Evolutionary conservation across 2,888 invertebrate genomes (phyloP), one percentile per base, ranked within the genome.

Genomic region (Eilema depressum): DNA sequence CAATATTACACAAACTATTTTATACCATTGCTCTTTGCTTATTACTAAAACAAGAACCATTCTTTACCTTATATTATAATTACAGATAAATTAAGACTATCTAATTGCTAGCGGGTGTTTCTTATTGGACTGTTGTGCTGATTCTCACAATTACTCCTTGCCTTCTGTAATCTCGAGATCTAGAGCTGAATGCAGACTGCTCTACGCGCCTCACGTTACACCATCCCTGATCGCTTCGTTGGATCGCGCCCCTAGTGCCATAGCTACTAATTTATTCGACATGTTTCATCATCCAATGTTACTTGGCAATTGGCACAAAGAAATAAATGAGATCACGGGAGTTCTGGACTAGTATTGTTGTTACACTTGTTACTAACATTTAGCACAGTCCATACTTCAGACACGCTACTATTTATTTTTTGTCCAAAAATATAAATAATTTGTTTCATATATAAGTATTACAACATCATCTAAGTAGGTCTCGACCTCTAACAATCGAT

Each of bases 1-100:
- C 86, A 93, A 92, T 93, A 94, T 93, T 94, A 94, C 93, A 95
- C 94, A 95, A 95, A 94, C 94, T 95, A 94, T 93, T 92, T 93
- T 93, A 94, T 93, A 94, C 93, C 95, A 94, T 95, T 95, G 94
- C 95, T 94, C 94, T 95, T 94, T 91, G 89, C 94, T 95, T 95
- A 95, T 77, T 77, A 85, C 93, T 95, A 94, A 92, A 95, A 95
- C 94, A 94, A 95, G 94, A 95, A 95, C 93, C 93, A 94, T 94
- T 93, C 90, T 93, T 93, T 94, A 93, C 92, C 94, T 93, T 94
- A 93, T 76, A 85, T 89, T 92, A 93, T 93, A 94, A 94, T 95
- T 94, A 94, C 92, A 94, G 83, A 92, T 92, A 92, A 94, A 94
- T 95, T 95, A 95, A 91, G 81, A 87, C 95, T 95, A 95, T 94